A percentile compares a stretch with the other conserved stretches of the same genome.
phyloP scores from a whole-genome alignment of 2,888 invertebrate genomes.

The Andrena hattorfiana region DNA sequence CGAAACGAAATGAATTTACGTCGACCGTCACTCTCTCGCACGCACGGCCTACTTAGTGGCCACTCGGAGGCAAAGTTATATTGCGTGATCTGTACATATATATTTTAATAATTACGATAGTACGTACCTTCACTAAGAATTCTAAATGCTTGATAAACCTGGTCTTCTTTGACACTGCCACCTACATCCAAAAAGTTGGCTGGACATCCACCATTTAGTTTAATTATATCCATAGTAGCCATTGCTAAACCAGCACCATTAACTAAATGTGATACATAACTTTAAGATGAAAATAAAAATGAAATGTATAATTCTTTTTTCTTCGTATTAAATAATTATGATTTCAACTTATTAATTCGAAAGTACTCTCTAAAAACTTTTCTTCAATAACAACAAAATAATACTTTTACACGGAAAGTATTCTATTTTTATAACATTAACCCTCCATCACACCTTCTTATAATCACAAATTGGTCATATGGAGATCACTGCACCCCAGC shows the following conservation, averaged over 20 bases:
- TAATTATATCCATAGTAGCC: constrained; percentile 99
- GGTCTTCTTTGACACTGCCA: constrained; percentile 97
- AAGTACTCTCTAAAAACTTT: background rate
- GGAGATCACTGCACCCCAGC: no score
- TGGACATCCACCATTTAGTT: constrained; percentile 97
- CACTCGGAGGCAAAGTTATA: no score
- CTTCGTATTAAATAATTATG: background rate
- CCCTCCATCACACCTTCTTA: no score
- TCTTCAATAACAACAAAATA: background rate
- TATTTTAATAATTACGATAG: background rate
- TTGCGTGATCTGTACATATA: background rate
- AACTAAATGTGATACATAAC: constrained; percentile 86
- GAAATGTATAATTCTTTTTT: background rate
- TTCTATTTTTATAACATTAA: background rate
- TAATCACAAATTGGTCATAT: no score
- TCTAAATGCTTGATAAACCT: constrained; percentile 96
- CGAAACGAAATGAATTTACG: no score
- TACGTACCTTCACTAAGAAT: constrained; percentile 91
- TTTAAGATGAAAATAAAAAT: constrained; percentile 1
- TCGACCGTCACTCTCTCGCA: no score
- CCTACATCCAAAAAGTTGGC: constrained; percentile 99
- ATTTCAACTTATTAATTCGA: background rate
- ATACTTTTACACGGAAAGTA: background rate
- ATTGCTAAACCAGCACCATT: constrained; percentile 99
- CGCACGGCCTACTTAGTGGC: no score